Evolutionary conservation across 2,113 vertebrate genomes (phyloP).

Genomic region (Urocitellus parryii): DNA sequence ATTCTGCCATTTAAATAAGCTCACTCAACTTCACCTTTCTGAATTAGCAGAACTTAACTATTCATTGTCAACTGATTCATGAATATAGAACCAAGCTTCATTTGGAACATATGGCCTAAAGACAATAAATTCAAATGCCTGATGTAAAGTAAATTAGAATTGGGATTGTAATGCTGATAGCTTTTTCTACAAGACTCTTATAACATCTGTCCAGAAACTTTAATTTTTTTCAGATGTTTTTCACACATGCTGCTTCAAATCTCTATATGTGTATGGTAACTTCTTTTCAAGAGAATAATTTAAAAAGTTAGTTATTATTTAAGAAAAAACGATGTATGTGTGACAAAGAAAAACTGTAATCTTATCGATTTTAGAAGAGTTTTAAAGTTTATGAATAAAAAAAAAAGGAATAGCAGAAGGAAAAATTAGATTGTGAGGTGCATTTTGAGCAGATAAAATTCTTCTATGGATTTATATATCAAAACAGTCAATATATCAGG

Average conservation of each 20-base stretch:
- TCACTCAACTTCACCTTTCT: conserved; percentile 86
- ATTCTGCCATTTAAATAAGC: conserved; percentile 87
- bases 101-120: conserved; percentile 82
- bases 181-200: conserved; percentile 80
- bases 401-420: not conserved
- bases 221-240: conserved; percentile 81
- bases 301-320: conserved; percentile 76
- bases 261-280: conserved; percentile 17
- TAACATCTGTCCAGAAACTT: conserved; percentile 79
- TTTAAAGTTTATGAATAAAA: not conserved
- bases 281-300: conserved; percentile 68
- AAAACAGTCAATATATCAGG: not conserved
- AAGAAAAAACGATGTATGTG: conserved; percentile 71
- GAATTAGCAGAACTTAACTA: conserved; percentile 85
- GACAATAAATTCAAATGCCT: conserved; percentile 87
- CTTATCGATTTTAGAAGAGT: conserved; percentile 51
- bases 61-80: conserved; percentile 85
- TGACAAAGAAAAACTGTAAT: conserved; percentile 69
- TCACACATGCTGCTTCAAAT: conserved; percentile 74
- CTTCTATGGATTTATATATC: not conserved
- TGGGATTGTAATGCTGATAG: conserved; percentile 83
- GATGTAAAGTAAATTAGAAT: conserved; percentile 86
- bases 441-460: not conserved
- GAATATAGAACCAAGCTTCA: conserved; percentile 82
- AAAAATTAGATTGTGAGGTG: not conserved